These are phyloP conservation scores for Molorchus minor DNA, from an alignment of 2,888 invertebrate genomes.

Conservation along the genomic window DNA sequence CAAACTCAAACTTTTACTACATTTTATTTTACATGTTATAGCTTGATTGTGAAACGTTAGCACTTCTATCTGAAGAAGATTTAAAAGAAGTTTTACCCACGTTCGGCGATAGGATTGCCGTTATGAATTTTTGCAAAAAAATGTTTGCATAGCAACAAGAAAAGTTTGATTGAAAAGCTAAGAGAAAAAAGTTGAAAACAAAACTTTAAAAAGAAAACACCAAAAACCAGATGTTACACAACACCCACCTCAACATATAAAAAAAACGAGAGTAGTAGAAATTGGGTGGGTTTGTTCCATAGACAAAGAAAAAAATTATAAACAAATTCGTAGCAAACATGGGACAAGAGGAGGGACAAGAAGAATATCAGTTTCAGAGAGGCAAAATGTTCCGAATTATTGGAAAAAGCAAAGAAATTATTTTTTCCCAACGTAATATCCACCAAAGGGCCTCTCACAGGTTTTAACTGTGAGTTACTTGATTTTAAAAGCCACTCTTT, in stretches of 20 bases:
- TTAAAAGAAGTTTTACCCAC: background rate
- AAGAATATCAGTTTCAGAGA: background rate
- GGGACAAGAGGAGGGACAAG: background rate
- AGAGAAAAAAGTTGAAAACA: background rate
- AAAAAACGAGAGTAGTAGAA: background rate
- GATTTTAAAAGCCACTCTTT: background rate
- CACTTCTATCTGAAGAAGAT: background rate
- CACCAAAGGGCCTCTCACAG: background rate
- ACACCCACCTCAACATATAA: background rate
- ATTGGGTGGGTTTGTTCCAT: background rate
- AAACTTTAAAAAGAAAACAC: background rate
- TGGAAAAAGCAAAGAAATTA: background rate
- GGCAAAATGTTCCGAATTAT: background rate
- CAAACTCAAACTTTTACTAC: too few relatives aligned
- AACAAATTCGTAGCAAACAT: background rate
- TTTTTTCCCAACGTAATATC: background rate
- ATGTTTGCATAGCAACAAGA: constrained; percentile 1
- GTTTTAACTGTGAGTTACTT: background rate
- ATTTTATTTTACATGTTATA: background rate
- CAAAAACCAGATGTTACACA: background rate
- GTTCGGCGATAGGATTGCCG: background rate
- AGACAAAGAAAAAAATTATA: background rate
- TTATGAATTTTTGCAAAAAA: background rate
- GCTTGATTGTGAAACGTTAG: background rate
- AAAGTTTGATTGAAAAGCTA: background rate